Evolutionary conservation across 2,797 vertebrate genomes (phyloP).

Genomic region (Myotis planiceps): DNA sequence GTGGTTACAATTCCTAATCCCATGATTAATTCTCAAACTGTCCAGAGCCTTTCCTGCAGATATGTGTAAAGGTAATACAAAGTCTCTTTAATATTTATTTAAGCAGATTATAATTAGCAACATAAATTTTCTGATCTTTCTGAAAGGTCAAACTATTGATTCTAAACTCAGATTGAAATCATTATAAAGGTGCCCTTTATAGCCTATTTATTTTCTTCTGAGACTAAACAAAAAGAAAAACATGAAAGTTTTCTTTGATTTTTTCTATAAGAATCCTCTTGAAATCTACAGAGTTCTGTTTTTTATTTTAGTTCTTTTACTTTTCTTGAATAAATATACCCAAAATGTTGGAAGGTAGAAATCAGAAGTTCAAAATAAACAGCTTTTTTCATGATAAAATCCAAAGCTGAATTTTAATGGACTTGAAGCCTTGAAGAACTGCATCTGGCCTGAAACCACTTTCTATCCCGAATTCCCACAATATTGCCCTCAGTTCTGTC

Average conservation of each 20-base stretch:
- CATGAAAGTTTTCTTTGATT: conserved; percentile 25
- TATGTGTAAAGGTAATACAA: background rate
- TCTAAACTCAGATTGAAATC: background rate
- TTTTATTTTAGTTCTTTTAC: background rate
- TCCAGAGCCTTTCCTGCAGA: background rate
- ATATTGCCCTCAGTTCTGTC: background rate
- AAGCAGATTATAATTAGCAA: background rate
- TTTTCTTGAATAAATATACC: conserved; percentile 8
- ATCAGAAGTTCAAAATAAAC: conserved; percentile 22
- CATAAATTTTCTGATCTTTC: conserved; percentile 6
- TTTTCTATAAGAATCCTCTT: background rate
- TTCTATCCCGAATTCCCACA: background rate
- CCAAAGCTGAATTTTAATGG: background rate
- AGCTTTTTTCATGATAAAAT: background rate
- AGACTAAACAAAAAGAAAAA: conserved; percentile 23
- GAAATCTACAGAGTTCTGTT: conserved; percentile 1
- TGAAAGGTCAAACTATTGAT: conserved; percentile 28
- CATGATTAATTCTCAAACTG: background rate
- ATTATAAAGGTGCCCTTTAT: conserved; percentile 12
- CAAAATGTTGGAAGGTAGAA: background rate
- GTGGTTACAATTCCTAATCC: background rate
- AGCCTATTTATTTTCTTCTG: background rate
- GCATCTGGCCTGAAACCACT: background rate
- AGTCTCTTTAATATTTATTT: background rate
- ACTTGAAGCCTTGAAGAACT: background rate